These are phyloP conservation scores for Zosterops japonicus DNA, from an alignment of 2,113 vertebrate species.

Conservation along the genomic window DNA sequence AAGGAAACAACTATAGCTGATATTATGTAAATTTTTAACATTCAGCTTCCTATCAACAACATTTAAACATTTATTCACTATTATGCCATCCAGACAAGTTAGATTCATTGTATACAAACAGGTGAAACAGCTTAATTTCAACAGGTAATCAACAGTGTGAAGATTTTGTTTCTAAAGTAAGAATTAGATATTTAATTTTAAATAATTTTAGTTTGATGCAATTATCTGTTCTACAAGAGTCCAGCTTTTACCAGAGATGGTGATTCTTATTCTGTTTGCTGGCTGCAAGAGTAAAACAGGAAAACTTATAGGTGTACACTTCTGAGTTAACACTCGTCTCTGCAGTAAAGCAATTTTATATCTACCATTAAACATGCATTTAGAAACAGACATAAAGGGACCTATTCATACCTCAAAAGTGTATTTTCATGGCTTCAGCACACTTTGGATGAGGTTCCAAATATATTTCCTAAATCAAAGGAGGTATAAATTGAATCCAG, in stretches of 20 bases:
- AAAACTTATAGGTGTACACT: background rate
- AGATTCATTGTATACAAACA: background rate
- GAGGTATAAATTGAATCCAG: constrained; percentile 20
- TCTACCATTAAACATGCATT: constrained; percentile 33
- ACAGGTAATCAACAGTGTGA: background rate
- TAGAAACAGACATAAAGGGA: constrained; percentile 42
- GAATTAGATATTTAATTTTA: background rate
- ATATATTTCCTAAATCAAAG: constrained; percentile 22
- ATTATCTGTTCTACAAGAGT: background rate
- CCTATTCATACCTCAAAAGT: constrained; percentile 12
- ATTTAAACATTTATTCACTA: background rate
- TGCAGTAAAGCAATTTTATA: constrained; percentile 13
- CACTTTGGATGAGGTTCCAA: background rate
- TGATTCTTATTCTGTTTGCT: background rate
- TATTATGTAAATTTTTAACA: background rate
- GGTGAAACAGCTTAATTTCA: background rate
- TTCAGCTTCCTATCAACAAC: background rate
- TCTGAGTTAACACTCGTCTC: background rate
- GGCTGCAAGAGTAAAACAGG: background rate
- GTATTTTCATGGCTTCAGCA: constrained; percentile 36
- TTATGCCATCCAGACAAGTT: background rate
- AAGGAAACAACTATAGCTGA: background rate
- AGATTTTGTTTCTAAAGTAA: background rate
- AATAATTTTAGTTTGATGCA: background rate
- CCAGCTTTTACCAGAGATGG: background rate